Conservation (phyloP, 2,888 invertebrate species). For the Synanthedon andrenaeformis region DNA sequence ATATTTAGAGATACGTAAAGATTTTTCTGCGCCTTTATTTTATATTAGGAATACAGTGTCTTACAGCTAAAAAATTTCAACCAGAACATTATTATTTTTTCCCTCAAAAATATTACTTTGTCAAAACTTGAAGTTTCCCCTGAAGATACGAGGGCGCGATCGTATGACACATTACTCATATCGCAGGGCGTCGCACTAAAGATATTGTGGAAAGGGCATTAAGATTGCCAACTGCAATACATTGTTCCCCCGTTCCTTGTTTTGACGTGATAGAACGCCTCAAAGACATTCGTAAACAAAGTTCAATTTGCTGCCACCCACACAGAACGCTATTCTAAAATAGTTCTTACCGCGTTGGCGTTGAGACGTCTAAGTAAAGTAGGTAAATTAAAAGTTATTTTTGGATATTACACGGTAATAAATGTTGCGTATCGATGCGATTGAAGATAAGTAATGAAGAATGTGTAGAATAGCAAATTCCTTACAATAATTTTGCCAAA, state of each 20-base stretch:
- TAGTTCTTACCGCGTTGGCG: slow-evolving; percentile 8
- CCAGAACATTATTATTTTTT: background rate
- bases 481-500: slow-evolving; percentile 5
- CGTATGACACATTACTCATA: slow-evolving; percentile 67
- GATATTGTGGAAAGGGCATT: slow-evolving; percentile 69
- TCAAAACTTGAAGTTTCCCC: background rate
- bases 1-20: too few species aligned
- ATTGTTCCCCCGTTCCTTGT: slow-evolving; percentile 61
- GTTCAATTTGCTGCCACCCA: slow-evolving; percentile 13
- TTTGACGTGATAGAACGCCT: slow-evolving; percentile 64
- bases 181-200: slow-evolving; percentile 62
- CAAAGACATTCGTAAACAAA: slow-evolving; percentile 44
- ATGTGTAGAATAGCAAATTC: slow-evolving; percentile 34
- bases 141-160: slow-evolving; percentile 59
- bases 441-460: slow-evolving; percentile 68
- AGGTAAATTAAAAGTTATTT: slow-evolving; percentile 5
- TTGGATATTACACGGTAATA: slow-evolving; percentile 48
- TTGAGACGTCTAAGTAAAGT: slow-evolving; percentile 9
- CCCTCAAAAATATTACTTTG: background rate
- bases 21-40: too few species aligned
- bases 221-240: slow-evolving; percentile 67
- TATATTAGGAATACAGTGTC: too few species aligned
- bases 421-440: slow-evolving; percentile 68
- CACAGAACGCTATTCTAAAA: slow-evolving; percentile 4
- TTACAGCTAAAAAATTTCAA: too few species aligned